Conservation (phyloP, 1,140 invertebrate genomes). For the Drosophila pandora region DNA sequence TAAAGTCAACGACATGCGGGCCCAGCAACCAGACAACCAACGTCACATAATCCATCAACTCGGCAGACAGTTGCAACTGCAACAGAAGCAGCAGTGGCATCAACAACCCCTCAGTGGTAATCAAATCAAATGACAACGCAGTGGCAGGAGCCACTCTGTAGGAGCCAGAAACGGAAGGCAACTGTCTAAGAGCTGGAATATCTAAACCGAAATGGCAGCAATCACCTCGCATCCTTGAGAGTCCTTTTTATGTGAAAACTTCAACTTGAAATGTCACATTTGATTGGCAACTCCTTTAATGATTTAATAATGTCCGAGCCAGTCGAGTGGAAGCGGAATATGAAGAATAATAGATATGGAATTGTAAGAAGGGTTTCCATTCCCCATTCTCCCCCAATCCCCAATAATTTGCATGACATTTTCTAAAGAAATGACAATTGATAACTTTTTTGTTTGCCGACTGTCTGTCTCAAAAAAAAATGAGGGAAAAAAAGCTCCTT, state of each 20-base stretch:
- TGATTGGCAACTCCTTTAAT: constrained; percentile 77
- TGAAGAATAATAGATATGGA: constrained; percentile 15
- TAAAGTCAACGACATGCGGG: constrained; percentile 67
- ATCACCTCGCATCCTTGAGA: constrained; percentile 6
- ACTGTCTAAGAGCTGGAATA: constrained; percentile 26
- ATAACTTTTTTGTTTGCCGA: constrained; percentile 67
- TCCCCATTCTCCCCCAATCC: neutral
- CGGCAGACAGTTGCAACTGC: constrained; percentile 64
- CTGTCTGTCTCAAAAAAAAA: constrained; percentile 27
- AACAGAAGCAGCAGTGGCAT: constrained; percentile 18
- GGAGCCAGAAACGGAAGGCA: constrained; percentile 41
- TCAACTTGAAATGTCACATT: constrained; percentile 63
- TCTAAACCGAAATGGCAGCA: neutral
- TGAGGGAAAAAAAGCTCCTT: constrained; percentile 12
- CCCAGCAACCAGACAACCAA: constrained; percentile 31
- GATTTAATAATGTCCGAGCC: constrained; percentile 63
- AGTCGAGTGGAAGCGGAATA: constrained; percentile 10
- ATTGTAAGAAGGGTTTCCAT: neutral
- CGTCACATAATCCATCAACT: constrained; percentile 76
- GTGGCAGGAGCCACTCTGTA: constrained; percentile 43
- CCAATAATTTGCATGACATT: constrained; percentile 61
- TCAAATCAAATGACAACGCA: constrained; percentile 77
- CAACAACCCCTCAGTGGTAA: constrained; percentile 55
- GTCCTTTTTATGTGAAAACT: neutral
- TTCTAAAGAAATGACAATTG: constrained; percentile 59